Evolutionary conservation across 2,888 invertebrate genomes (phyloP).

Genomic region (Pseudanteris insignis): DNA sequence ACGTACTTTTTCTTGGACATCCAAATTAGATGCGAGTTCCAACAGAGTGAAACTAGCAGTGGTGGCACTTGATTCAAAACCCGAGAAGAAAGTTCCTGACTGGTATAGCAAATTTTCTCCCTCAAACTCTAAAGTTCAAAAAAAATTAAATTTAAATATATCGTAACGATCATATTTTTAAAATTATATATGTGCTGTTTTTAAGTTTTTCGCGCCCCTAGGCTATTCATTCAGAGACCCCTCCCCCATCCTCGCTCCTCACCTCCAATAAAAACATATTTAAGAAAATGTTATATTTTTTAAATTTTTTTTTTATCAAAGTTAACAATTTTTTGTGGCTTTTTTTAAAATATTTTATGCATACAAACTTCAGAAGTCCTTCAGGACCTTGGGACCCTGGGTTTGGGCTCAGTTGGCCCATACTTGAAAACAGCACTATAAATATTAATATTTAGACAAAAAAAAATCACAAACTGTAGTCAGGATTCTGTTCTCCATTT

Average conservation of each 20-base stretch:
- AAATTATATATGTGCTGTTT: not conserved
- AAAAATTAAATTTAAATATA: not conserved
- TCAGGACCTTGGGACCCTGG: too few relatives aligned
- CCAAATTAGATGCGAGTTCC: slow-evolving; percentile 51
- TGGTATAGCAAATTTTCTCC: slow-evolving; percentile 59
- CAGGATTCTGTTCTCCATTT: slow-evolving; percentile 56
- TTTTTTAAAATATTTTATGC: too few relatives aligned
- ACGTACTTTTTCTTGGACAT: slow-evolving; percentile 51
- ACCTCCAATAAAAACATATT: too few relatives aligned
- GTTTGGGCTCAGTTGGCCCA: too few relatives aligned
- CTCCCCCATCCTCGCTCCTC: too few relatives aligned
- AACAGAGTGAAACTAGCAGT: slow-evolving; percentile 56
- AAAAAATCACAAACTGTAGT: slow-evolving; percentile 58
- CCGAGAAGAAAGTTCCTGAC: slow-evolving; percentile 60
- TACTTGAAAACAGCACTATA: too few relatives aligned
- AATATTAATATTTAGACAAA: too few relatives aligned
- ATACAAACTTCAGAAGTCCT: too few relatives aligned
- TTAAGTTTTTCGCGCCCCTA: too few relatives aligned
- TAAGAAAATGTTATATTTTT: too few relatives aligned
- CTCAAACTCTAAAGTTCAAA: slow-evolving; percentile 54
- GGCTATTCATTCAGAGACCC: not conserved
- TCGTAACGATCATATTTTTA: not conserved
- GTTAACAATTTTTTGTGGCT: too few relatives aligned
- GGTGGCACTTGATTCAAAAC: slow-evolving; percentile 60
- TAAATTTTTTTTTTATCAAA: too few relatives aligned